Evolutionary conservation across 92 coral and sea anemone genomes (phyloP).

Genomic region (Palythoa grandis): DNA sequence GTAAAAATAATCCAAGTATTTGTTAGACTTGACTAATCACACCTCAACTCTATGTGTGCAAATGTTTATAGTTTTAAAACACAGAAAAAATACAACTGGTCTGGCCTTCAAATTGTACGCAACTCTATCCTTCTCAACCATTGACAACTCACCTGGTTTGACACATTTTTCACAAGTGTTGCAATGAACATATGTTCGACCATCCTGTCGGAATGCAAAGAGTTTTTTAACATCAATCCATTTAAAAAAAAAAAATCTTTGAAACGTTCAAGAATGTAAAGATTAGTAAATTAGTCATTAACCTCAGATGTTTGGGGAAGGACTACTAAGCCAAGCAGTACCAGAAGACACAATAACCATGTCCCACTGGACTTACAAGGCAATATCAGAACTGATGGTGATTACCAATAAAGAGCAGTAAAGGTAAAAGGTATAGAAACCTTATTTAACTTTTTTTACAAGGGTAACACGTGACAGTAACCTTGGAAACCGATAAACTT

Average conservation of each 20-base stretch:
- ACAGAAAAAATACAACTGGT: too few species aligned
- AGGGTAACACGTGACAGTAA: too few species aligned
- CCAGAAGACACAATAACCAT: too few species aligned
- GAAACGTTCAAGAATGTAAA: not conserved
- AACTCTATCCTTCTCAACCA: not conserved
- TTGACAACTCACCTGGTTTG: constrained; percentile 76
- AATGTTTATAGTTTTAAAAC: too few species aligned
- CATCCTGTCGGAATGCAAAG: constrained; percentile 68
- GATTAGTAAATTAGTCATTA: not conserved
- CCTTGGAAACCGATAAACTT: too few species aligned
- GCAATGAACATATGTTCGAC: constrained; percentile 89
- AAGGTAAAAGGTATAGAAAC: too few species aligned
- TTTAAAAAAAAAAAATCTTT: not conserved
- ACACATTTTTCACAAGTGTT: constrained; percentile 82
- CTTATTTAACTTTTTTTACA: too few species aligned
- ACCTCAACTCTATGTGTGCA: too few species aligned
- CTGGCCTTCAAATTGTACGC: not conserved
- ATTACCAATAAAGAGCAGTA: too few species aligned
- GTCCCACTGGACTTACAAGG: not conserved
- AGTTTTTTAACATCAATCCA: not conserved
- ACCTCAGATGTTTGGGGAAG: too few species aligned
- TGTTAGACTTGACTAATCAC: not conserved
- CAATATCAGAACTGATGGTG: not conserved
- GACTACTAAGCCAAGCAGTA: too few species aligned
- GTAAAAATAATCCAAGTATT: not conserved